Base-by-base conservation (phyloP, 2,888 invertebrate genomes). In the Netelia fuscicornis region DNA sequence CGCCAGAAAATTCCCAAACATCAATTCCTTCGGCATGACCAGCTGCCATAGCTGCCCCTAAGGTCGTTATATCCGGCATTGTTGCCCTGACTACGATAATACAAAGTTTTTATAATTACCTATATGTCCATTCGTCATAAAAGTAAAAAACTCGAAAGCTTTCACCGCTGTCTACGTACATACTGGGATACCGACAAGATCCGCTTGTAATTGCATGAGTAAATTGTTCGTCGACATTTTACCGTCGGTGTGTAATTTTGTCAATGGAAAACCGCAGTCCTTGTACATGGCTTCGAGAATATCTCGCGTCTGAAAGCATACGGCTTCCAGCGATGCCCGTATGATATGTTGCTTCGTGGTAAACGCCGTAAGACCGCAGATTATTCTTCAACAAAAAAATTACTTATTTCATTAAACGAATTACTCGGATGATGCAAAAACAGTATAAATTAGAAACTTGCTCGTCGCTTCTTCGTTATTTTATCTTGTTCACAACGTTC, bases 161-260 rank as follows among this genome's bases (percentile, higher is more conserved):
- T 11, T 10, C 17, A n/a, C 25, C 1, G 11, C 30, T 8, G 8
- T 70, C 23, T 86, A 95, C 96, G 95, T 91, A 96, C 98, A 97
- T 48, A 99, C 98, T 84, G 98, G 97, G 88, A 98, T 96, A 0
- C 99, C 99, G 70, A 97, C 96, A 13, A 99, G 95, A 93, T 99
- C 99, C 0, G 99, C 98, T 94, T 99, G 99, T 72, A 99, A 92
- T 93, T 99, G 99, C 98, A 99, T 98, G 65, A 99, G 95, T 2
- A 98, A 95, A 91, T 96, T 96, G 93, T 99, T 99, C 6, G 96
- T 96, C 0, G 98, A 97, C 97, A 99, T 97, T 90, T 97, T 97
- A 0, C 99, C 99, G 92, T 99, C 99, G 0, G 99, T 98, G 93
- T 98, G 96, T 0, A 99, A 94, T 90, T 97, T 97, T 0, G 96